Percentiles rank a stretch among this genome's conserved stretches.
These are phyloP conservation scores for Latheticus oryzae DNA, from an alignment of 2,888 invertebrate species.

Conservation along the genomic window DNA sequence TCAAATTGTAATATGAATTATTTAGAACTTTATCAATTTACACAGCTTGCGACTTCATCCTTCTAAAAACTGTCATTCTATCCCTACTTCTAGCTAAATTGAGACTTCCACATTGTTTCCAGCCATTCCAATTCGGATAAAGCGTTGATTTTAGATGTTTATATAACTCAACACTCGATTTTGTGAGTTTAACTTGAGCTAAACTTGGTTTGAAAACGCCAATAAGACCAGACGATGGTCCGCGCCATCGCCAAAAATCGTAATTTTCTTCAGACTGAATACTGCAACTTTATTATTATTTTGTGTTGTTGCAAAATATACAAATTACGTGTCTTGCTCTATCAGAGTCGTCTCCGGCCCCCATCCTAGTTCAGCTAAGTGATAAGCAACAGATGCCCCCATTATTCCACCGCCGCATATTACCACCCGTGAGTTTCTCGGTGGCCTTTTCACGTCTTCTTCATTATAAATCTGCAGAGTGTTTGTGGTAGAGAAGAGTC, in stretches of 20 bases:
- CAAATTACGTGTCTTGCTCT: conserved; percentile 86
- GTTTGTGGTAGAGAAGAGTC: no score
- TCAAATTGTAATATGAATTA: no score
- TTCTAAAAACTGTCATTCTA: conserved; percentile 83
- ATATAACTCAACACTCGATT: conserved; percentile 81
- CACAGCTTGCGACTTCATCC: conserved; percentile 88
- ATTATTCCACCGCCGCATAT: conserved; percentile 94
- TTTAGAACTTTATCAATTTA: conserved; percentile 61
- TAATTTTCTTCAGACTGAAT: no score
- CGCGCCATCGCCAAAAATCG: no score
- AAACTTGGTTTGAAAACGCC: conserved; percentile 87
- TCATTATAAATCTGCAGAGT: no score
- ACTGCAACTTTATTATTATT: conserved; percentile 3
- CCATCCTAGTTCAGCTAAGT: conserved; percentile 86
- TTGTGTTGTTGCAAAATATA: conserved; percentile 2
- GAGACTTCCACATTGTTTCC: conserved; percentile 92
- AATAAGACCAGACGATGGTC: conserved; percentile 85
- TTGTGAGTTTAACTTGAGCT: conserved; percentile 83
- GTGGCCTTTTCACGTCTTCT: no score
- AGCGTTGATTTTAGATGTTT: conserved; percentile 80
- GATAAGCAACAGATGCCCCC: conserved; percentile 93
- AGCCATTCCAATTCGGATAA: conserved; percentile 83
- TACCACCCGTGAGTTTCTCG: conserved; percentile 77
- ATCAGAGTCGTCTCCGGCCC: conserved; percentile 83
- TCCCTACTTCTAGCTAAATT: conserved; percentile 87